phyloP scores from a whole-genome alignment of 1,140 invertebrate genomes.

The Diachasmimorpha longicaudata region DNA sequence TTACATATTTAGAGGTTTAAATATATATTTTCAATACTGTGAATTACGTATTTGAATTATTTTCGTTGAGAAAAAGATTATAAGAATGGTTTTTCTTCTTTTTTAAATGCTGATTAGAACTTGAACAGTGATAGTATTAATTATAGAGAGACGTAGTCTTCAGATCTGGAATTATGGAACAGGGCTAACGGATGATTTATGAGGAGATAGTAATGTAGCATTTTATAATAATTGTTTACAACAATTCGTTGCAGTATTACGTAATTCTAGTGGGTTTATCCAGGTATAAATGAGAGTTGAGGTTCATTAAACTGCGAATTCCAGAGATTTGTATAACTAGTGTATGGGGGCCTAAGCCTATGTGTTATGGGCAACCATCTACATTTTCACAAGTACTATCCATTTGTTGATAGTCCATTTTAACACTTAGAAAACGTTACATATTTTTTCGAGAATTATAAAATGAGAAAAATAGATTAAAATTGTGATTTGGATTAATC shows the following conservation, averaged over 20 bases:
- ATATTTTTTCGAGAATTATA: background rate
- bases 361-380: too few relatives aligned
- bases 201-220: constrained; percentile 17
- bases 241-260: constrained; percentile 32
- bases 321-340: background rate
- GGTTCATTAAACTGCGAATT: background rate
- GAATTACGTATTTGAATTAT: background rate
- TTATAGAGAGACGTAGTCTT: background rate
- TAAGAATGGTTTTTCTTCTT: background rate
- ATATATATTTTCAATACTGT: background rate
- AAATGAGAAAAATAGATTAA: background rate
- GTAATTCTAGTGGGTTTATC: constrained; percentile 18
- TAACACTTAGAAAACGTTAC: too few relatives aligned
- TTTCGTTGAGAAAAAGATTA: background rate
- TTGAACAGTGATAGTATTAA: constrained; percentile 4
- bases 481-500: background rate
- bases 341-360: background rate
- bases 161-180: background rate
- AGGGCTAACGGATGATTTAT: background rate
- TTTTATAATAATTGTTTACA: constrained; percentile 34
- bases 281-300: constrained; percentile 6
- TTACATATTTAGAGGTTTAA: background rate
- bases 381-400: too few relatives aligned
- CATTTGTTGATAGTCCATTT: too few relatives aligned
- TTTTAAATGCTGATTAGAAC: background rate